These are phyloP conservation scores for Alces alces DNA, from an alignment of 2,113 vertebrate species.

Conservation along the genomic window DNA sequence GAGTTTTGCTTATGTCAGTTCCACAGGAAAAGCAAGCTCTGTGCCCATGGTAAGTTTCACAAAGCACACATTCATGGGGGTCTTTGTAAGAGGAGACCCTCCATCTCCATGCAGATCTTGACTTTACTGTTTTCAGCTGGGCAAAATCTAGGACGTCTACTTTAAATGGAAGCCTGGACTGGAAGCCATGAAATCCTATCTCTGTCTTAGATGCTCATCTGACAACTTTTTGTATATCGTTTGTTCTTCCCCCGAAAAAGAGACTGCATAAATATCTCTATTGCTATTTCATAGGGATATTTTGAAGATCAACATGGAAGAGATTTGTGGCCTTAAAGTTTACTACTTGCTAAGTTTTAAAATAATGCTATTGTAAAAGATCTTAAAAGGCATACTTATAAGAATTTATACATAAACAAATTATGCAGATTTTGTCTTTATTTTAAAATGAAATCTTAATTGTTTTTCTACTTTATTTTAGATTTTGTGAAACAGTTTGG, in stretches of 20 bases:
- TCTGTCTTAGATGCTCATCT: neutral
- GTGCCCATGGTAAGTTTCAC: neutral
- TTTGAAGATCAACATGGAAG: neutral
- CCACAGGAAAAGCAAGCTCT: neutral
- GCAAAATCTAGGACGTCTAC: neutral
- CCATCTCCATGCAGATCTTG: neutral
- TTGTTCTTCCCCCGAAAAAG: neutral
- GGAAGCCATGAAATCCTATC: neutral
- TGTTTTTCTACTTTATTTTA: slow-evolving; percentile 69
- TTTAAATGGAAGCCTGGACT: neutral
- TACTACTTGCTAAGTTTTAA: neutral
- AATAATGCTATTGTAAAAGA: neutral
- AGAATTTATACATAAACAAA: neutral
- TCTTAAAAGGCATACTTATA: neutral
- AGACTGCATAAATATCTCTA: neutral
- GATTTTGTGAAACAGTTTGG: slow-evolving; percentile 81
- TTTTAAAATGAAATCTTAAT: slow-evolving; percentile 49
- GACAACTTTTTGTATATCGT: neutral
- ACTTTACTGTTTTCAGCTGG: neutral
- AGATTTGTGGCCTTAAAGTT: neutral
- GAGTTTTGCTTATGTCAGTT: neutral
- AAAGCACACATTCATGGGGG: neutral
- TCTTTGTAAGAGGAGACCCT: neutral
- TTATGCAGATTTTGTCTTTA: neutral
- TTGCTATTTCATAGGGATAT: neutral